phyloP scores from a whole-genome alignment of 2,888 invertebrate species.

The Slavum lentiscoides region DNA sequence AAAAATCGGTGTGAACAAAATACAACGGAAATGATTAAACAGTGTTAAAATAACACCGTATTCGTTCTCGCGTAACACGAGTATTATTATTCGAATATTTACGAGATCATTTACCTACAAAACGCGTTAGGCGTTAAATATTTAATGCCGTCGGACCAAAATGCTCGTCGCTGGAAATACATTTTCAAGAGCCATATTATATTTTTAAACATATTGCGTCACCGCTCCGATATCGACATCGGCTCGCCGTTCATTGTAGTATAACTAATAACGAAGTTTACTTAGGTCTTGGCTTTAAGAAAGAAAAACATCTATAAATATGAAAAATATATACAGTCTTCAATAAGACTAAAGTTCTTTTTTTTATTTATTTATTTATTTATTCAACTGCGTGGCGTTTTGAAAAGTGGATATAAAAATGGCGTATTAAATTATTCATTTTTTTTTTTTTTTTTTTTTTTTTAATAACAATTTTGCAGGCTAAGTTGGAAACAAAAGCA shows the following conservation, averaged over 20 bases:
- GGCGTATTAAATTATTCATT: neutral
- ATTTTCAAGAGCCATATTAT: neutral
- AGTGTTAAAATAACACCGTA: too few species aligned
- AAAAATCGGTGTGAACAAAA: neutral
- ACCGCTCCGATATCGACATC: neutral
- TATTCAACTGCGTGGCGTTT: neutral
- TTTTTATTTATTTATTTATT: neutral
- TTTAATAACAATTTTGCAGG: constrained; percentile 68
- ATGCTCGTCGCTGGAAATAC: neutral
- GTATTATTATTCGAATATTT: neutral
- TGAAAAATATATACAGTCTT: neutral
- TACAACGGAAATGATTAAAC: constrained; percentile 7
- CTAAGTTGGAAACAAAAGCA: constrained; percentile 88
- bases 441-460: constrained; percentile 47
- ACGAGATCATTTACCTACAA: neutral
- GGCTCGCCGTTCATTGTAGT: neutral
- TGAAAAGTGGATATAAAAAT: neutral
- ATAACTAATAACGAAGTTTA: constrained; percentile 1
- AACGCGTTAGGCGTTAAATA: neutral
- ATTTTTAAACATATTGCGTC: neutral
- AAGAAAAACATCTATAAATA: neutral
- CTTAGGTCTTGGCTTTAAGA: neutral
- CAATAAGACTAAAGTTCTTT: constrained; percentile 4
- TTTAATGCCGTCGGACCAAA: neutral
- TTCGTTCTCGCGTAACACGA: too few species aligned